Conservation (phyloP, 2,888 invertebrate species). For the Lycophotia porphyrea region DNA sequence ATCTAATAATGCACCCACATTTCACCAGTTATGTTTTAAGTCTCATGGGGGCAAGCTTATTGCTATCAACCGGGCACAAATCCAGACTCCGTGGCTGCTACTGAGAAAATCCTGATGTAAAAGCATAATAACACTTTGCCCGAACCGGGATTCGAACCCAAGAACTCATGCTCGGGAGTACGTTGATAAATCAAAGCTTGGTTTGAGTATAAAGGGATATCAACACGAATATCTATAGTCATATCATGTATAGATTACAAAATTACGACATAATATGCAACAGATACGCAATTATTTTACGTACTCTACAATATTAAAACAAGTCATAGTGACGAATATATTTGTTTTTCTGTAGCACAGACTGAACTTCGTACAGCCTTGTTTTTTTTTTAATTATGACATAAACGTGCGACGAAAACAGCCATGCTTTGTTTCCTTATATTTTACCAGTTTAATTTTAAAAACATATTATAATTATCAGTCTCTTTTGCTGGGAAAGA, state of each 20-base stretch:
- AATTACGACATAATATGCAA: slow-evolving; percentile 15
- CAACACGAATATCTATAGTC: background rate
- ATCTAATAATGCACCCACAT: too few species aligned
- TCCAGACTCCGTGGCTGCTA: too few species aligned
- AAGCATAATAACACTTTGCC: too few species aligned
- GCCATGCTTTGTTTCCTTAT: slow-evolving; percentile 5
- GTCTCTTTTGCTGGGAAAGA: background rate
- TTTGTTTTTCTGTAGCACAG: slow-evolving; percentile 15
- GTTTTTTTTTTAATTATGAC: slow-evolving; percentile 15
- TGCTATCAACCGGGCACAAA: too few species aligned
- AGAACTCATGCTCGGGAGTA: too few species aligned
- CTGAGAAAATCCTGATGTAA: too few species aligned
- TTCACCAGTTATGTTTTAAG: too few species aligned
- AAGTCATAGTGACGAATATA: slow-evolving; percentile 27
- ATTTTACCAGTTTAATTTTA: background rate
- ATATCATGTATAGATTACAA: background rate
- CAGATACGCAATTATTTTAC: background rate
- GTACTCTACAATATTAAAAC: slow-evolving; percentile 8
- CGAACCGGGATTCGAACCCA: too few species aligned
- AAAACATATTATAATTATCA: background rate
- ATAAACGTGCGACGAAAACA: background rate
- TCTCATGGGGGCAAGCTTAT: too few species aligned
- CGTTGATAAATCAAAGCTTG: too few species aligned
- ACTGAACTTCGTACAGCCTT: slow-evolving; percentile 35
- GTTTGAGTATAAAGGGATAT: background rate